These are phyloP conservation scores for Torymus auratus DNA, from an alignment of 2,888 invertebrate genomes.

Conservation along the genomic window DNA sequence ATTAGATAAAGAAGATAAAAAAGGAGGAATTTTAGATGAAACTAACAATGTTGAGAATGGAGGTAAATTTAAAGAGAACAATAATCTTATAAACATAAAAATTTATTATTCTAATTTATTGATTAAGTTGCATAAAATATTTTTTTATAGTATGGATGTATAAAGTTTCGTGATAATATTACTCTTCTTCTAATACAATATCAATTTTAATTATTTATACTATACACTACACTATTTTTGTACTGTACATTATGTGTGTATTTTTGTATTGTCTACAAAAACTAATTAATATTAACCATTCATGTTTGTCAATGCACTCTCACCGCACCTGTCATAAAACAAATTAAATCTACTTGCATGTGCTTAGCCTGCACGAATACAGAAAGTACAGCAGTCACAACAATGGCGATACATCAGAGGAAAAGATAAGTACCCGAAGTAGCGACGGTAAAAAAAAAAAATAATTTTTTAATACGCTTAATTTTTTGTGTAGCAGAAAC, in stretches of 20 bases:
- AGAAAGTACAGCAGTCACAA: conserved; percentile 45
- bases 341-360: conserved; percentile 48
- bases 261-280: neutral
- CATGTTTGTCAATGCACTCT: conserved; percentile 37
- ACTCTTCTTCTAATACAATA: no score
- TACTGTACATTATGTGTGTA: neutral
- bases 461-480: conserved; percentile 7
- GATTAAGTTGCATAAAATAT: no score
- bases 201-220: no score
- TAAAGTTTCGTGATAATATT: no score
- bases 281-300: neutral
- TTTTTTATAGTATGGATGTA: no score
- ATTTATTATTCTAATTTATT: conserved; percentile 13
- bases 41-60: conserved; percentile 9
- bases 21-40: neutral
- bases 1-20: conserved; percentile 61
- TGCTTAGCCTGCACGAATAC: conserved; percentile 56
- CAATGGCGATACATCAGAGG: neutral
- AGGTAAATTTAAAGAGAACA: conserved; percentile 39
- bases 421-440: conserved; percentile 41
- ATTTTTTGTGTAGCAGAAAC: conserved; percentile 26
- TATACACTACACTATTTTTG: neutral
- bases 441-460: neutral
- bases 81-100: conserved; percentile 18
- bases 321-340: conserved; percentile 44